Base-by-base conservation (phyloP, 2,113 vertebrate species). In the Megaceryle torquata region DNA sequence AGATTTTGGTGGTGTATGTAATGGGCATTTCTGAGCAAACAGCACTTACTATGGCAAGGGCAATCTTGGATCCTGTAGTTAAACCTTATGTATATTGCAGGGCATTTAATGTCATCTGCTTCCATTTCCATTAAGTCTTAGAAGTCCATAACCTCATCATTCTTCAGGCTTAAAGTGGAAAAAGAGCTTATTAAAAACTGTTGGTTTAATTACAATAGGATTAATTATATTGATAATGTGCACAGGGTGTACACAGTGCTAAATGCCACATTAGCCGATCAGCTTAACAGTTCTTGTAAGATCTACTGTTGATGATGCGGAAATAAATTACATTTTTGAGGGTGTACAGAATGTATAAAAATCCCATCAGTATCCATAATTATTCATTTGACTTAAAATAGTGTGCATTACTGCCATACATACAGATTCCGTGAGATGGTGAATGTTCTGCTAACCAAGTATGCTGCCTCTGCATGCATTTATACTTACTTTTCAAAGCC, bases 51-150 rank as follows among this genome's bases (percentile, higher is more conserved):
- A 28, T 1, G 10, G 50, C n/a, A 70, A 37, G 43, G 16, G 29
- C 4, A 9, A 21, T 63, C 69, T 2, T 41, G 6, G 21, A 39
- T 82, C n/a, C 54, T 16, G 14, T 70, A 75, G n/a, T 84, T 25
- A 54, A 87, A 46, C 4, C 0, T 51, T 59, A 3, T 21, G 10
- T 43, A 29, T 0, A 1, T 14, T 24, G 13, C 56, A 26, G 5
- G 17, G 10, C 7, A 15, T 72, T 72, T 68, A 11, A 57, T 57
- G 77, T 82, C 4, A 53, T 67, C 21, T 65, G 31, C 21, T 48
- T 68, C 53, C 22, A 71, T 29, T 77, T 89, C 37, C 13, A 16
- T 63, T 48, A 90, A 46, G 37, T 81, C 5, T 10, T 53, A 26
- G 3, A 82, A 63, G n/a, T 51, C 57, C 13, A 10, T 85, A 69